phyloP scores from a whole-genome alignment of 2,113 vertebrate genomes.

The Sialia sialis region DNA sequence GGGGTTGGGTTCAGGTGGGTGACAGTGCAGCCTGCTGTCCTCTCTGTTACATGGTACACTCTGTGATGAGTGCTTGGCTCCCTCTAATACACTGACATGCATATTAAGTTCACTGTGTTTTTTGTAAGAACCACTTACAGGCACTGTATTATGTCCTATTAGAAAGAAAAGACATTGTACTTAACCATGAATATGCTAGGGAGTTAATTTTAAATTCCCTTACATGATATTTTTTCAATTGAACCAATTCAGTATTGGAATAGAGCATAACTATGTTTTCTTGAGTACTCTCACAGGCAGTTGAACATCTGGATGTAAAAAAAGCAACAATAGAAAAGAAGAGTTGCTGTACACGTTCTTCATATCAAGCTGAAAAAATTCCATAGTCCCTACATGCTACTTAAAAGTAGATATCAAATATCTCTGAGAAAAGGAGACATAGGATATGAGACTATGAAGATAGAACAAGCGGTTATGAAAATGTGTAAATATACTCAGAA shows the following conservation, averaged over 20 bases:
- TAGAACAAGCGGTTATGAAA: background rate
- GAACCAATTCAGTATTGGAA: conserved; percentile 14
- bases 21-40: background rate
- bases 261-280: background rate
- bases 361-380: background rate
- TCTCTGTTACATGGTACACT: background rate
- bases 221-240: conserved; percentile 38
- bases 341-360: background rate
- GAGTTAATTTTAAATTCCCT: conserved; percentile 31
- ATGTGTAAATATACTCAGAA: background rate
- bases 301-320: conserved; percentile 51
- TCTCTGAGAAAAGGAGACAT: background rate
- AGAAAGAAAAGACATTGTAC: background rate
- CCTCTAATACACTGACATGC: background rate
- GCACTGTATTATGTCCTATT: background rate
- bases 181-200: background rate
- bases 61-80: background rate
- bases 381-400: background rate
- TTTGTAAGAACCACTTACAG: background rate
- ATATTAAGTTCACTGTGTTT: background rate
- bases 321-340: background rate
- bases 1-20: background rate
- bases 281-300: conserved; percentile 32
- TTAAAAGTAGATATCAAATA: background rate
- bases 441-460: background rate